Base-by-base conservation (phyloP, 2,888 invertebrate species). In the Zaprionus bogoriensis region DNA sequence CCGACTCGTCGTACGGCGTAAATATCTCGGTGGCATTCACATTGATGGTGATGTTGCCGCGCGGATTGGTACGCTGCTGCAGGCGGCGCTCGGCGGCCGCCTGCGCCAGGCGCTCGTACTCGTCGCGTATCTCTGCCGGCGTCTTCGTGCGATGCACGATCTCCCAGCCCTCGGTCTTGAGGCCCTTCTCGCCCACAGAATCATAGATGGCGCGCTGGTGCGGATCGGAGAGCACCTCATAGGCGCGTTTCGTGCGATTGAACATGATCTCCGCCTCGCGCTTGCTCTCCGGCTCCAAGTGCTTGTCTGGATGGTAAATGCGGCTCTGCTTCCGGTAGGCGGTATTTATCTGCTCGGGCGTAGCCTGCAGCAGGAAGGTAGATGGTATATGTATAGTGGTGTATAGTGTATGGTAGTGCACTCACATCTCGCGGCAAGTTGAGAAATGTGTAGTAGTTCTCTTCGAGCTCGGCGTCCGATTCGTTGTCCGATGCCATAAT, bases 301-400 rank as follows among this genome's bases (percentile, higher is more conserved):
- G 99, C 91, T 99, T 98, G 89, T 99, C 99, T 0, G 99, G 99
- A 91, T 99, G 99, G 89, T 98, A 99, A 81, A 98, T 94, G 72
- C 95, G 94, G 79, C 98, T 98, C 55, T 98, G 94, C 52, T 96
- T 94, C 65, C 98, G 94, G 90, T 98, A 99, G 1, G 99, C 96
- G 92, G 95, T 95, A 87, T 94, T 97, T 74, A 99, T 98, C 91
- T 99, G 98, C 74, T 99, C 98, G 47, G 92, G 92, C 32, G 96
- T 93, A 5, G 99, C 99, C 99, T 99, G 89, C 47, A 67, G 10
- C 2, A n/a, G 7, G 6, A 28, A 4, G 3, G 17, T 1, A 44
- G 3, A 10, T 1, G 2, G n/a, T 14, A 17, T 27, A 27, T 4
- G 5, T 38, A n/a, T 27, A n/a, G 1, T 1, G 5, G 4, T 9